phyloP scores from a whole-genome alignment of 2,888 invertebrate genomes.

The Holacanthella duospinosa region DNA sequence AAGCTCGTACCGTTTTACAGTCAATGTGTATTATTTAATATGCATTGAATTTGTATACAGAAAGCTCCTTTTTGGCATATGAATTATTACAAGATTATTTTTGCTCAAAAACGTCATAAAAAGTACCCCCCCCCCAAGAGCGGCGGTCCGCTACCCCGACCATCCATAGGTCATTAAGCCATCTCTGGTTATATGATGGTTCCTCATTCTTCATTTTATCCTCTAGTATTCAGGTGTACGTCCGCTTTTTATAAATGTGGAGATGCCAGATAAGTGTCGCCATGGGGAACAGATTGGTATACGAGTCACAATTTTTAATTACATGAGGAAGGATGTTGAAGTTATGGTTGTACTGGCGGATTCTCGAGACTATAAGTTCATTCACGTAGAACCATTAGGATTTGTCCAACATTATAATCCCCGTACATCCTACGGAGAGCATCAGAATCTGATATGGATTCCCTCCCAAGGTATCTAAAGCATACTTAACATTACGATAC shows the following conservation, averaged over 20 bases:
- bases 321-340: slow-evolving; percentile 71
- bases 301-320: slow-evolving; percentile 86
- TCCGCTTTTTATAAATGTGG: slow-evolving; percentile 89
- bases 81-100: no score
- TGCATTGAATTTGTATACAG: no score
- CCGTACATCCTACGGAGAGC: slow-evolving; percentile 79
- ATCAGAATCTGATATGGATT: slow-evolving; percentile 87
- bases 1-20: no score
- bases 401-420: slow-evolving; percentile 69
- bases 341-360: slow-evolving; percentile 75
- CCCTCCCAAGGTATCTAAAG: slow-evolving; percentile 48
- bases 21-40: no score
- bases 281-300: slow-evolving; percentile 91
- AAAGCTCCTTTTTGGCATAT: no score
- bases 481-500: no score
- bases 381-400: slow-evolving; percentile 80
- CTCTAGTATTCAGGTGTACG: slow-evolving; percentile 72
- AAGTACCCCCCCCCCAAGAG: no score
- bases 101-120: no score
- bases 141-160: no score
- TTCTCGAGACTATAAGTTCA: slow-evolving; percentile 78
- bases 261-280: slow-evolving; percentile 70
- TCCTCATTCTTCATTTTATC: no score
- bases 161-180: no score
- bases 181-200: no score